Percentiles rank a stretch among this genome's conserved stretches.
These are phyloP conservation scores for Zosterops hypoxanthus DNA, from an alignment of 2,113 vertebrate species.

Conservation along the genomic window DNA sequence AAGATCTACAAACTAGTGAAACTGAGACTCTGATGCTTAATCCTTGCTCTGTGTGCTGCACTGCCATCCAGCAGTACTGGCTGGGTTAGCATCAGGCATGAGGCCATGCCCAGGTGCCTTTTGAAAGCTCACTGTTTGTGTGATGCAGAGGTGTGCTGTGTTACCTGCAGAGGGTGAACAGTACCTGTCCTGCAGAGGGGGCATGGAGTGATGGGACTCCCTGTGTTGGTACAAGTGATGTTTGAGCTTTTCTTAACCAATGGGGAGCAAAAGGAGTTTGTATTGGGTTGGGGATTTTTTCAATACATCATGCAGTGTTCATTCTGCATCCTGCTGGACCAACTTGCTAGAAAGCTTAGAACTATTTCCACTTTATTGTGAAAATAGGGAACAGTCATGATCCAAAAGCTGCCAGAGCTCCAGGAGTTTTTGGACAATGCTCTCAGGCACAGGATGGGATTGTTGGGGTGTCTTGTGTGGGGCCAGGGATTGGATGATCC, in stretches of 20 bases:
- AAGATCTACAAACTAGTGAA: neutral
- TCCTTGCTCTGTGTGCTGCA: neutral
- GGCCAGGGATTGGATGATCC: neutral
- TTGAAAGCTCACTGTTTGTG: rapidly evolving
- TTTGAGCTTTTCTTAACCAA: neutral
- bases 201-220: neutral
- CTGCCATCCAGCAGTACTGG: neutral
- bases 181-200: neutral
- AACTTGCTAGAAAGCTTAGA: neutral
- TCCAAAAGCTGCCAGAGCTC: neutral
- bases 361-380: neutral
- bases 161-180: neutral
- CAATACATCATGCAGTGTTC: neutral
- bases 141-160: neutral
- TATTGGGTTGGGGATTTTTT: neutral
- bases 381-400: neutral
- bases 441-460: neutral
- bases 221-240: neutral
- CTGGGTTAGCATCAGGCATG: neutral
- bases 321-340: neutral
- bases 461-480: neutral
- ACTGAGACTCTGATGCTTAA: neutral
- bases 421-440: neutral
- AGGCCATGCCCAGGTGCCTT: rapidly evolving
- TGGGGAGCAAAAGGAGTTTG: neutral